These are phyloP conservation scores for Clinocottus analis DNA, from an alignment of 2,113 vertebrate species.

Conservation along the genomic window DNA sequence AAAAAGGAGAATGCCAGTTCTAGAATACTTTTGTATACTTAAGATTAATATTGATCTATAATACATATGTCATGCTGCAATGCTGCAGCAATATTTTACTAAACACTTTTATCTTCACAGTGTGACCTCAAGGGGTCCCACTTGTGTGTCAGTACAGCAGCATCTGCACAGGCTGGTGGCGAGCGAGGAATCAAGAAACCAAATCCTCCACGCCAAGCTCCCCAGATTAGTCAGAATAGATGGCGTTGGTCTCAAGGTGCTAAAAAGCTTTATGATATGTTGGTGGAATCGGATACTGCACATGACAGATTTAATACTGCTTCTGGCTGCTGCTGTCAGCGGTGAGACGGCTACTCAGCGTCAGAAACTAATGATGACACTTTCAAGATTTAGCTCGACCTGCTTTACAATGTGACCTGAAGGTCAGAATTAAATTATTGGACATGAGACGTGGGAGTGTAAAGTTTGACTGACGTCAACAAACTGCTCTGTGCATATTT, in stretches of 20 bases:
- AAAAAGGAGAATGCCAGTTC: background rate
- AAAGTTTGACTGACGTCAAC: conserved; percentile 15
- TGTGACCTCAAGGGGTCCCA: background rate
- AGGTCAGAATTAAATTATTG: conserved; percentile 1
- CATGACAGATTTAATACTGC: conserved; percentile 39
- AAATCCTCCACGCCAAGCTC: background rate
- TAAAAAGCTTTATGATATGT: conserved; percentile 76
- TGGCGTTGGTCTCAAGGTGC: conserved; percentile 30
- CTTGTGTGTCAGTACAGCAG: too few species aligned
- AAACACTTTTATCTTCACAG: too few species aligned
- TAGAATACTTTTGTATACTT: background rate
- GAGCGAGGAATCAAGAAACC: background rate
- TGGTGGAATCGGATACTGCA: conserved; percentile 68
- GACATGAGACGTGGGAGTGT: background rate
- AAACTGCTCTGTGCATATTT: conserved; percentile 23
- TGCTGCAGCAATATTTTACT: background rate
- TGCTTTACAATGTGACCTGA: conserved; percentile 1
- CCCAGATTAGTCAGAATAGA: conserved; percentile 22
- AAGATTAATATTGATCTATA: background rate
- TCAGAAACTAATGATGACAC: background rate
- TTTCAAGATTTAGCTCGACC: background rate
- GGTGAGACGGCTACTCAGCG: background rate
- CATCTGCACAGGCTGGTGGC: background rate
- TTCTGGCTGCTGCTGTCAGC: conserved; percentile 51
- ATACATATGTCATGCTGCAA: background rate